Evolutionary conservation across 1,140 invertebrate genomes (phyloP).

Genomic region (Drosophila ironensis): DNA sequence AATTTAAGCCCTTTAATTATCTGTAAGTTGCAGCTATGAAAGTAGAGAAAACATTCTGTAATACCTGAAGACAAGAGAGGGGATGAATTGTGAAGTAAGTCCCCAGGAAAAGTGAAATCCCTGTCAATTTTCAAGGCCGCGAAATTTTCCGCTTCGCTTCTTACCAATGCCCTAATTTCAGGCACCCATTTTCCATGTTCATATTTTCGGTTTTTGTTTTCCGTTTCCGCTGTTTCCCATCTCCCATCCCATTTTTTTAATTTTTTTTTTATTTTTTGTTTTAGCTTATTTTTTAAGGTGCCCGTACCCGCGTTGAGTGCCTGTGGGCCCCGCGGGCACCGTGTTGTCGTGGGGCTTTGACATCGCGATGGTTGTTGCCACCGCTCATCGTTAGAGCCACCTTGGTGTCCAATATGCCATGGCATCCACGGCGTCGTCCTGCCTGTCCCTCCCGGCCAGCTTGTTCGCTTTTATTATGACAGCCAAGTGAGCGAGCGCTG

Average conservation of each 20-base stretch:
- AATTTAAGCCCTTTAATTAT: too few species aligned
- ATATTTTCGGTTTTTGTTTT: constrained; percentile 4
- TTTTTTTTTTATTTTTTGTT: constrained; percentile 24
- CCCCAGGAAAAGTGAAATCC: neutral
- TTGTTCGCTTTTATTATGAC: constrained; percentile 61
- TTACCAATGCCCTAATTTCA: neutral
- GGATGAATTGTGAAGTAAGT: too few species aligned
- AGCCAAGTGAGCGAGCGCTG: constrained; percentile 28
- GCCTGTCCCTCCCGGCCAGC: neutral
- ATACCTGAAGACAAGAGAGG: too few species aligned
- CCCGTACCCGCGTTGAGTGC: constrained; percentile 20
- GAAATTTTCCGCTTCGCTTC: neutral
- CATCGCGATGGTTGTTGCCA: constrained; percentile 48
- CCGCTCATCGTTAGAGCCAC: constrained; percentile 63
- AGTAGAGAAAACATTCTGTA: too few species aligned
- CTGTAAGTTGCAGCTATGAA: too few species aligned
- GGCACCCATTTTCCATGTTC: constrained; percentile 8
- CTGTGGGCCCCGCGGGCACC: constrained; percentile 52
- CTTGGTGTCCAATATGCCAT: constrained; percentile 38
- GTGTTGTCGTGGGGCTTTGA: constrained; percentile 66
- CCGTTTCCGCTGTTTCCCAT: constrained; percentile 11
- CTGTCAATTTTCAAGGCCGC: constrained; percentile 13
- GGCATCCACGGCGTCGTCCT: constrained; percentile 23
- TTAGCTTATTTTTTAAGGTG: neutral
- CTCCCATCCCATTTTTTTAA: constrained; percentile 14